These are phyloP conservation scores for Ceratothoa steindachneri DNA, from an alignment of 2,888 invertebrate species.

Conservation along the genomic window DNA sequence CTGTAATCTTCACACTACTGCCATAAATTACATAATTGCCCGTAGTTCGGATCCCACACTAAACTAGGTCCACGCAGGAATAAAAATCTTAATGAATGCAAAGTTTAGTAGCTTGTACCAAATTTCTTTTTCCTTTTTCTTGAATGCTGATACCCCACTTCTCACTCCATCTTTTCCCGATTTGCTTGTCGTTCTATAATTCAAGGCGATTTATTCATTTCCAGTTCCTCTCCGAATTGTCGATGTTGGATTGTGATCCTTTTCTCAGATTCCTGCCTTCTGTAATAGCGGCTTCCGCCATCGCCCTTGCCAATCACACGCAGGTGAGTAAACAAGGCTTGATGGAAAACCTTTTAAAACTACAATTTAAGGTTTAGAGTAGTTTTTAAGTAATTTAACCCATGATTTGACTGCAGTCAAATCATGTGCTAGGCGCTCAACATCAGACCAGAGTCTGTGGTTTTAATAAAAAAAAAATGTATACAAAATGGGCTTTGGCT, in stretches of 20 bases:
- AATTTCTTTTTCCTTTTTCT: not conserved
- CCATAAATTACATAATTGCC: too few relatives aligned
- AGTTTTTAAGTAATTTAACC: slow-evolving; percentile 14
- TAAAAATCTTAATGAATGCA: too few relatives aligned
- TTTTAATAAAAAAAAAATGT: not conserved
- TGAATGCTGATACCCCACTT: slow-evolving; percentile 5
- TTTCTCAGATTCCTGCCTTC: slow-evolving; percentile 78
- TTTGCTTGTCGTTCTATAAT: too few relatives aligned
- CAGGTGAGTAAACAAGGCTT: too few relatives aligned
- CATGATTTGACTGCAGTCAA: not conserved
- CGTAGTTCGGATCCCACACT: too few relatives aligned
- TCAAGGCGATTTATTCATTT: too few relatives aligned
- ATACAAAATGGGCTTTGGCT: too few relatives aligned
- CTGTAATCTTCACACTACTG: too few relatives aligned
- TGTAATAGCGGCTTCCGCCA: slow-evolving; percentile 70
- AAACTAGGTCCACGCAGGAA: too few relatives aligned
- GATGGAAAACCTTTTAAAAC: not conserved
- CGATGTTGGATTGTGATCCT: slow-evolving; percentile 79
- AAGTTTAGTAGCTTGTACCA: slow-evolving; percentile 17
- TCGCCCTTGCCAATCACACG: slow-evolving; percentile 75
- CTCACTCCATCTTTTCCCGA: too few relatives aligned
- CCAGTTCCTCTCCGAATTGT: slow-evolving; percentile 77
- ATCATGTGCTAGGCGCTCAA: not conserved
- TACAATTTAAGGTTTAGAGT: not conserved
- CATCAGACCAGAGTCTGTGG: not conserved